A percentile compares a stretch with the other conserved stretches of the same genome.
phyloP scores from a whole-genome alignment of 2,888 invertebrate species.

The Nomada flava region DNA sequence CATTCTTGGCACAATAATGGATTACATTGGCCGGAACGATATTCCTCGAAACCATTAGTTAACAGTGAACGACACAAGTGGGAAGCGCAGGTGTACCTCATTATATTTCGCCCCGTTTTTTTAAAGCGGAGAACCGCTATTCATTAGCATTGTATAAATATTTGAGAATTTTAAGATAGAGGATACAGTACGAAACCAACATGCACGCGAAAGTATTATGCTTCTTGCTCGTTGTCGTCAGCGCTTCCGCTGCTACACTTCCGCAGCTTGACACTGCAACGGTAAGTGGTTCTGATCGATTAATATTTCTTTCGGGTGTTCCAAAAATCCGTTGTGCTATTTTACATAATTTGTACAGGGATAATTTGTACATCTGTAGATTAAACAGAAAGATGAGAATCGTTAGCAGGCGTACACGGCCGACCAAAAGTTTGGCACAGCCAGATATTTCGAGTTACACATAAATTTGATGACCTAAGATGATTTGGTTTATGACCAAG shows the following conservation, averaged over 20 bases:
- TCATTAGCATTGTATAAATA: constrained; percentile 67
- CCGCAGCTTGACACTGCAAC: no score
- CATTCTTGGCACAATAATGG: background rate
- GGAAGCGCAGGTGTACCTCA: constrained; percentile 63
- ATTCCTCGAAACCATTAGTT: constrained; percentile 53
- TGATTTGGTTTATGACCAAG: no score
- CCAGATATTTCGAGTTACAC: no score
- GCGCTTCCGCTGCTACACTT: constrained; percentile 47
- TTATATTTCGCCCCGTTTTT: constrained; percentile 59
- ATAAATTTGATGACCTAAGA: no score
- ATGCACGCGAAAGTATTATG: constrained; percentile 56
- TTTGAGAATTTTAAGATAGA: constrained; percentile 2
- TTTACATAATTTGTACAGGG: no score
- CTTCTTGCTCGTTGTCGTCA: constrained; percentile 68
- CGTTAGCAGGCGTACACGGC: no score
- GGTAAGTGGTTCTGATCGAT: constrained; percentile 3
- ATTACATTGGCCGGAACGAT: constrained; percentile 26
- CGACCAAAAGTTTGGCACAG: no score
- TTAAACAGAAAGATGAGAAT: no score
- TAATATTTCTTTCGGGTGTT: background rate
- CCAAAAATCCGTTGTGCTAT: no score
- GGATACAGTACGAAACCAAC: constrained; percentile 9
- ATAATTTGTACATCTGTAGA: no score
- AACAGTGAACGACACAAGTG: constrained; percentile 43
- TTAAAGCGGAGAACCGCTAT: constrained; percentile 37